Evolutionary conservation across 1,140 invertebrate genomes (phyloP).

Genomic region (Calycopis cecrops): DNA sequence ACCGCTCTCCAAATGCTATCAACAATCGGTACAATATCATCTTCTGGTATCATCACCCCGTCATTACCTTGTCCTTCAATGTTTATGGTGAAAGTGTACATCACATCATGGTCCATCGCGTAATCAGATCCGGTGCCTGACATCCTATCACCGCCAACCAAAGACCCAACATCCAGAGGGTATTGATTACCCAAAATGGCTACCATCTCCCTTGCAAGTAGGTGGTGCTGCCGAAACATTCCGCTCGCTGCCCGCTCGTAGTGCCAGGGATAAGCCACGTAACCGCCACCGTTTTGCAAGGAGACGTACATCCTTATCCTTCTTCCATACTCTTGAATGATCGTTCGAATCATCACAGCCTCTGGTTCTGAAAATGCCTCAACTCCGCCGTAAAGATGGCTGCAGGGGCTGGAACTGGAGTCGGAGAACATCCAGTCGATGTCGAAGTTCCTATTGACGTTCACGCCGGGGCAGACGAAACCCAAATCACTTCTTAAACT

Average conservation of each 20-base stretch:
- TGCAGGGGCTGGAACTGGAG: constrained; percentile 54
- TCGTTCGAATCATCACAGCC: constrained; percentile 29
- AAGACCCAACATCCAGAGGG: constrained; percentile 34
- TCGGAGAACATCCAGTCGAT: constrained; percentile 45
- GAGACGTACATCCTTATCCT: constrained; percentile 45
- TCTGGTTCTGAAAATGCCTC: constrained; percentile 50
- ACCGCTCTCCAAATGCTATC: constrained; percentile 50
- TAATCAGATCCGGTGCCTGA: constrained; percentile 55
- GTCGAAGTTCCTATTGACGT: constrained; percentile 56
- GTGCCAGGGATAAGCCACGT: constrained; percentile 53
- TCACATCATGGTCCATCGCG: constrained; percentile 32
- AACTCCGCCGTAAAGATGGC: constrained; percentile 42
- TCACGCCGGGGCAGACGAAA: constrained; percentile 51
- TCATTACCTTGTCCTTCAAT: constrained; percentile 31
- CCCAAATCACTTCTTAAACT: constrained; percentile 41
- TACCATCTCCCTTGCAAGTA: constrained; percentile 42
- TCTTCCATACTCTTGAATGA: constrained; percentile 33
- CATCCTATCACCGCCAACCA: constrained; percentile 38
- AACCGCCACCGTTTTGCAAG: constrained; percentile 49
- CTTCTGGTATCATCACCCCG: constrained; percentile 41
- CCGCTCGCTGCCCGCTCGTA: constrained; percentile 55
- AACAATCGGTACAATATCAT: constrained; percentile 37
- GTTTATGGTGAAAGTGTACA: constrained; percentile 49
- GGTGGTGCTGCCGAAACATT: constrained; percentile 48
- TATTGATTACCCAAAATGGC: constrained; percentile 36